A percentile compares a stretch with the other conserved stretches of the same genome.
Evolutionary conservation across 1,140 invertebrate genomes (phyloP).

Genomic region (Liolophura sinensis): DNA sequence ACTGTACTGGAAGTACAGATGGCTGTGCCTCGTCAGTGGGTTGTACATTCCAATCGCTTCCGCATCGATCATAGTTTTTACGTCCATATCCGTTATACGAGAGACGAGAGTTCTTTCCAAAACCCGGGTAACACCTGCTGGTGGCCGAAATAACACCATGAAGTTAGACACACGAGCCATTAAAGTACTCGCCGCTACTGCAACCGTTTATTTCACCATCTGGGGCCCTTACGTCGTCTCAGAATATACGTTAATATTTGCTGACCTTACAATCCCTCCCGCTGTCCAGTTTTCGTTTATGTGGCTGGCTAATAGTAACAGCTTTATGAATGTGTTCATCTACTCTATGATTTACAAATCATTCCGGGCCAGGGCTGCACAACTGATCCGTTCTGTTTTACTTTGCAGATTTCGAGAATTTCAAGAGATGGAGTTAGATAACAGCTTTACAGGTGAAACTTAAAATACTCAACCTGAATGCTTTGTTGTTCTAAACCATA

Average conservation of each 20-base stretch:
- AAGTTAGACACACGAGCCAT: constrained; percentile 20
- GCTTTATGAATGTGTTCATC: constrained; percentile 29
- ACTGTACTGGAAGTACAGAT: constrained; percentile 25
- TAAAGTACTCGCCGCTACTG: constrained; percentile 17
- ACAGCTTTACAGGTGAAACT: too few relatives aligned
- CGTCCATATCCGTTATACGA: constrained; percentile 14
- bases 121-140: neutral
- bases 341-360: constrained; percentile 24
- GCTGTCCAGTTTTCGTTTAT: constrained; percentile 18
- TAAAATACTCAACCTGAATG: too few relatives aligned
- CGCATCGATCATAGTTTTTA: constrained; percentile 17
- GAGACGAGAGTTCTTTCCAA: neutral
- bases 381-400: too few relatives aligned
- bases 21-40: constrained; percentile 27
- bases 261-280: constrained; percentile 8
- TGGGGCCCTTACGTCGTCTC: constrained; percentile 29
- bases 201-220: constrained; percentile 18
- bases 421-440: too few relatives aligned
- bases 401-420: too few relatives aligned
- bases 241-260: constrained; percentile 11
- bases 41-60: constrained; percentile 21
- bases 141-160: neutral
- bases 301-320: constrained; percentile 34
- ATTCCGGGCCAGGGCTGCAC: constrained; percentile 8
- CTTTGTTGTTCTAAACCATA: too few relatives aligned